Percentiles rank a stretch among this genome's conserved stretches.
phyloP scores from a whole-genome alignment of 2,888 invertebrate genomes.

The Synanthedon vespiformis region DNA sequence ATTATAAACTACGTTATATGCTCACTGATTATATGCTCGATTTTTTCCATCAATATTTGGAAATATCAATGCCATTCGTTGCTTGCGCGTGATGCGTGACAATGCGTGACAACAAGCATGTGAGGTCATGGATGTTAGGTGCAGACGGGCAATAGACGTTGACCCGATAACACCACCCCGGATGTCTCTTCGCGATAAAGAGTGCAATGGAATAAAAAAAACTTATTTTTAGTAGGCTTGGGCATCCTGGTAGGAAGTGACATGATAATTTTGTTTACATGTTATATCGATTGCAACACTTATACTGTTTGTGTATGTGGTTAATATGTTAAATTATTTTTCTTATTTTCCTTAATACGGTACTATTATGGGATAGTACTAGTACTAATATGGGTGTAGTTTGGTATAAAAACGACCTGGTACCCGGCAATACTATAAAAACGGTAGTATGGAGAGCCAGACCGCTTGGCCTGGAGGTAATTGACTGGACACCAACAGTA shows the following conservation, averaged over 20 bases:
- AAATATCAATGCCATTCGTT: neutral
- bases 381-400: too few relatives aligned
- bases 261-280: neutral
- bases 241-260: neutral
- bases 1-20: too few relatives aligned
- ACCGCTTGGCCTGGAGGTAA: too few relatives aligned
- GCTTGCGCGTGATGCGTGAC: neutral
- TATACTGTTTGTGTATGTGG: neutral
- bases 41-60: neutral
- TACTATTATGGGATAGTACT: too few relatives aligned
- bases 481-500: too few relatives aligned
- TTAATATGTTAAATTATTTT: neutral
- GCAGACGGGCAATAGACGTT: slow-evolving; percentile 6
- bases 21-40: neutral
- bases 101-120: neutral
- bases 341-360: too few relatives aligned
- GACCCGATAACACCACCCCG: neutral
- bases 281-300: slow-evolving; percentile 1
- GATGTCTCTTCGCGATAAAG: neutral
- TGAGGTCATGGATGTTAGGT: neutral
- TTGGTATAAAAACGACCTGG: too few relatives aligned
- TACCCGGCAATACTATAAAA: too few relatives aligned
- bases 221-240: neutral
- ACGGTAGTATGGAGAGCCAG: too few relatives aligned
- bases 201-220: neutral